Evolutionary conservation across 2,797 vertebrate genomes (phyloP).

Genomic region (Macroramphosus scolopax): DNA sequence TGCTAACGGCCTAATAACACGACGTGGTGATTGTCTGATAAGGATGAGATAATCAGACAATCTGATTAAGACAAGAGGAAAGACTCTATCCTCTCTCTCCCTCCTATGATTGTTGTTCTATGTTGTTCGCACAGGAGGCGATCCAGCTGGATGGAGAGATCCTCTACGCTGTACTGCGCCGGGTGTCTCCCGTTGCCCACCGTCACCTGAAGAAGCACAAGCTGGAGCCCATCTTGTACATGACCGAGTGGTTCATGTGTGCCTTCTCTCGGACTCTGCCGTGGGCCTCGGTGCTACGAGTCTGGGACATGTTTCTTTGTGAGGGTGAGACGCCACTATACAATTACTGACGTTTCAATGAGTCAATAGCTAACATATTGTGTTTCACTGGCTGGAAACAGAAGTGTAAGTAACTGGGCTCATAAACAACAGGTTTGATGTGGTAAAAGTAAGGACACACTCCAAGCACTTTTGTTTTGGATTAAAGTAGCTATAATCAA

Average conservation of each 20-base stretch:
- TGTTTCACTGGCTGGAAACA: no score
- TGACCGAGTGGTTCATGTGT: constrained; percentile 99
- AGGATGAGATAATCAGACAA: constrained; percentile 36
- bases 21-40: not conserved
- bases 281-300: constrained; percentile 92
- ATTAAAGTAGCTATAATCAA: no score
- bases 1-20: constrained; percentile 10
- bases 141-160: constrained; percentile 98
- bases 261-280: constrained; percentile 95
- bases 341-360: no score
- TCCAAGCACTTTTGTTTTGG: no score
- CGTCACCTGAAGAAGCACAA: constrained; percentile 93
- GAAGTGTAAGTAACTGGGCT: no score
- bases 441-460: no score
- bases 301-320: constrained; percentile 99
- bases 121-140: constrained; percentile 81
- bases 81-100: not conserved
- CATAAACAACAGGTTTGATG: no score
- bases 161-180: constrained; percentile 87
- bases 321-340: constrained; percentile 81
- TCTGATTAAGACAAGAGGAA: constrained; percentile 43
- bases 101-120: constrained; percentile 12
- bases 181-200: constrained; percentile 84
- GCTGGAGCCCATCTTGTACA: constrained; percentile 94
- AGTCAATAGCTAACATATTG: no score